Percentiles rank a stretch among this genome's conserved stretches.
phyloP scores from a whole-genome alignment of 2,113 vertebrate species.

The Phrynosoma blainvillii region DNA sequence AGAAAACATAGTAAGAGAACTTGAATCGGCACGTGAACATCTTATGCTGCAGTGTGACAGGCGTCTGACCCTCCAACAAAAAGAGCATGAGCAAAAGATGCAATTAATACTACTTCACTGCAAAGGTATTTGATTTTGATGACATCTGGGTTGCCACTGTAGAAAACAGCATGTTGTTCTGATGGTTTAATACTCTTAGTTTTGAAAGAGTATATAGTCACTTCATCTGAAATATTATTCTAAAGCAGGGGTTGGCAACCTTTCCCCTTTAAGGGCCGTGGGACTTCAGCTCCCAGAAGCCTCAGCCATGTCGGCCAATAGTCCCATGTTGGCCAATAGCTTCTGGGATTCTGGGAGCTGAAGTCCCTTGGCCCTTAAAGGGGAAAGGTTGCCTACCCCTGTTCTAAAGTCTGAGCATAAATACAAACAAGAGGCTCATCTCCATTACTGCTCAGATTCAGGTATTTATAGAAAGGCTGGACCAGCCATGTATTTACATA shows the following conservation, averaged over 20 bases:
- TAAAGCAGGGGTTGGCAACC: too few relatives aligned
- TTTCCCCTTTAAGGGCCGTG: too few relatives aligned
- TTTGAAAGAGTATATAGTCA: not conserved
- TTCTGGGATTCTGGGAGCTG: too few relatives aligned
- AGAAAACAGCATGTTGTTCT: not conserved
- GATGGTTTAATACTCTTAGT: not conserved
- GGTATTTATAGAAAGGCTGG: too few relatives aligned
- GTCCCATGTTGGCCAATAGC: too few relatives aligned
- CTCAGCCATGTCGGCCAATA: too few relatives aligned
- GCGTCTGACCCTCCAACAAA: slow-evolving; percentile 82
- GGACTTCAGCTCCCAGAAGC: too few relatives aligned
- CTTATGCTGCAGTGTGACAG: slow-evolving; percentile 83
- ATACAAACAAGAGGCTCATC: too few relatives aligned
- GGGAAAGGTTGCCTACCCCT: too few relatives aligned
- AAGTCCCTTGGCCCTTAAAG: too few relatives aligned
- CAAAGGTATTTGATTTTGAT: slow-evolving; percentile 75
- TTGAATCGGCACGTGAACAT: slow-evolving; percentile 82
- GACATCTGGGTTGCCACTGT: not conserved
- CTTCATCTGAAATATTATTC: not conserved
- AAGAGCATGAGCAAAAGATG: slow-evolving; percentile 85
- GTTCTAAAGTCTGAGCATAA: not conserved
- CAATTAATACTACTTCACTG: slow-evolving; percentile 82
- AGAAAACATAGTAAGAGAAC: slow-evolving; percentile 71
- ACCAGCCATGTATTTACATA: too few relatives aligned
- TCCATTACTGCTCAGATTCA: too few relatives aligned